Evolutionary conservation across 2,888 invertebrate genomes (phyloP).

Genomic region (Perizoma affinitatum): DNA sequence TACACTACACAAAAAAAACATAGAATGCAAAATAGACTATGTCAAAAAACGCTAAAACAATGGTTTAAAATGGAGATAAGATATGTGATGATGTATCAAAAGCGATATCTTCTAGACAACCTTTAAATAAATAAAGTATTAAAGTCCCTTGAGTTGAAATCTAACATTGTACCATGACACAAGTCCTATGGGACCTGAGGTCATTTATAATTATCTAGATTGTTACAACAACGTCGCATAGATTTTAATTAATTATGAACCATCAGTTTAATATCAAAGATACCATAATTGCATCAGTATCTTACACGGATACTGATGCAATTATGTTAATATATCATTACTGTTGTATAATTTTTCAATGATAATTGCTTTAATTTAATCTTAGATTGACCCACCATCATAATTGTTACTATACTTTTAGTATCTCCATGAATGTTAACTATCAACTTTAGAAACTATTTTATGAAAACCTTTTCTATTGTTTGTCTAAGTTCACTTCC

Average conservation of each 20-base stretch:
- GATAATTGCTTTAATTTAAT: constrained; percentile 13
- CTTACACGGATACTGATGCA: no score
- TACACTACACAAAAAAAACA: no score
- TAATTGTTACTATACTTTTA: constrained; percentile 23
- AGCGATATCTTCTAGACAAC: no score
- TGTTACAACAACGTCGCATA: constrained; percentile 5
- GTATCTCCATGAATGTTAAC: constrained; percentile 45
- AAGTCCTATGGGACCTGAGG: neutral
- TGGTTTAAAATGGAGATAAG: no score
- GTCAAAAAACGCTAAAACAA: no score
- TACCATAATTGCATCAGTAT: constrained; percentile 1
- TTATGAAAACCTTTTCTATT: constrained; percentile 66
- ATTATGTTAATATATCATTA: constrained; percentile 3
- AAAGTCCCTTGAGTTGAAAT: neutral
- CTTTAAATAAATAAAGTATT: neutral
- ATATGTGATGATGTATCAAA: no score
- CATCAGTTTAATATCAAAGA: neutral
- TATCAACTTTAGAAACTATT: constrained; percentile 64
- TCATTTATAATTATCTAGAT: neutral
- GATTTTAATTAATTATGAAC: constrained; percentile 3
- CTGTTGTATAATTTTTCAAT: neutral
- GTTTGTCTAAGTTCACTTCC: constrained; percentile 61
- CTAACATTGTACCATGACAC: neutral
- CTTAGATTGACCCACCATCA: constrained; percentile 14
- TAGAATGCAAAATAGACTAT: no score